Base-by-base conservation (phyloP, 2,113 vertebrate species). In the Terrapene triunguis region DNA sequence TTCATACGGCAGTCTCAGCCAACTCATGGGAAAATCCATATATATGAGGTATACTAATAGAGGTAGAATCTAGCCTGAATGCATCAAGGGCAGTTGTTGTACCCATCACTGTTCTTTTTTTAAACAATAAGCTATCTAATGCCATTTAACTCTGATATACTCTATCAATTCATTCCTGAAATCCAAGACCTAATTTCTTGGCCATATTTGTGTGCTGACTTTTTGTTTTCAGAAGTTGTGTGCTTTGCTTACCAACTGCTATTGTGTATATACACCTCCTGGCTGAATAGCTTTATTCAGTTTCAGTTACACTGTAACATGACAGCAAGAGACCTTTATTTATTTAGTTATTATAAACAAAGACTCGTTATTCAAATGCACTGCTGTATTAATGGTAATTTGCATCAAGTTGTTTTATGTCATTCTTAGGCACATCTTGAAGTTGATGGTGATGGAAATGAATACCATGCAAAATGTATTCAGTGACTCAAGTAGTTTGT, bases 391-490 rank as follows among this genome's bases (percentile, higher is more conserved):
- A 88, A 89, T 86, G 86, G 48, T 78, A 90, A 90, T 94, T 88
- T 96, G 59, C 82, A 38, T 54, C 78, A 85, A 80, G 17, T n/a
- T 81, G 21, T 76, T 48, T 27, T 62, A 92, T 78, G 13, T 89
- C 62, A 44, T 24, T n/a, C n/a, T 69, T 24, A 69, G 19, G 16
- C 38, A 51, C 32, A 44, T 80, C 76, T 80, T 85, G 76, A 90
- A 90, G 53, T 44, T 93, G 82, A 89, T 89, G 24, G 57, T 29
- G 86, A 74, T 38, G 69, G 55, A 59, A 80, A 94, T 14, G 35
- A 90, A 72, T 79, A 48, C 24, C n/a, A 59, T 74, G 87, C 54
- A 90, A 92, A 94, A 95, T 92, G 35, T 91, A 78, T 91, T 95
- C 80, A 78, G 16, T 47, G 47, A 62, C 89, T 94, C 38, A 54